Base-by-base conservation (phyloP, 2,797 vertebrate species). In the Xenopus petersii region DNA sequence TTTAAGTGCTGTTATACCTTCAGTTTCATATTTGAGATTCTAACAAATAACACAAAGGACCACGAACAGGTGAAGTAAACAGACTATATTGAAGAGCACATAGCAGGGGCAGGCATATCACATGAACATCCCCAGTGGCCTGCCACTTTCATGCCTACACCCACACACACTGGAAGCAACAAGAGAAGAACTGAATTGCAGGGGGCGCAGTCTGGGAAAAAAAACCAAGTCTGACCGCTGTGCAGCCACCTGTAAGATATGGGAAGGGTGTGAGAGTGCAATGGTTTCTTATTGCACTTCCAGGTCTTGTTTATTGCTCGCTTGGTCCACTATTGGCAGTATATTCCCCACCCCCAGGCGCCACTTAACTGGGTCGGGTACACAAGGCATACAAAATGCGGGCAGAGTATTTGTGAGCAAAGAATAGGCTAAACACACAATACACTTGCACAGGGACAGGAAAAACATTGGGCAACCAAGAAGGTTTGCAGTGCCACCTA, bases 61-160 rank as follows among this genome's bases (percentile, higher is more conserved):
- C 33, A 36, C 33, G 6, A 36, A 36, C 1, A 8, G 60, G 51
- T 73, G 70, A 70, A 69, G 60, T 73, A 78, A 78, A 73, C 46
- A 60, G 59, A 68, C 64, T 73, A 70, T 70, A 71, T 77, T 74
- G 59, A 70, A 74, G 48, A 61, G 72, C 64, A 66, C 54, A 75
- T 12, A 68, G 65, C 26, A 61, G 12, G 46, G 36, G 49, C 47
- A 51, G 51, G 58, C 68, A 62, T 66, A 58, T 73, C 61, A 59
- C 62, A 68, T 66, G 64, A 65, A 65, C 67, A 70, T n/a, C 64
- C 66, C 71, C 71, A 79, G 76, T 73, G 76, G 76, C 71, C 76
- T 64, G 71, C 76, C 76, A 79, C 76, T 72, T 67, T 56, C 66
- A 73, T 54, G 47, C 61, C 71, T 70, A 54, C 60, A 73, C 46